Base-by-base conservation (phyloP, 2,113 vertebrate species). In the Pholis gunnellus region DNA sequence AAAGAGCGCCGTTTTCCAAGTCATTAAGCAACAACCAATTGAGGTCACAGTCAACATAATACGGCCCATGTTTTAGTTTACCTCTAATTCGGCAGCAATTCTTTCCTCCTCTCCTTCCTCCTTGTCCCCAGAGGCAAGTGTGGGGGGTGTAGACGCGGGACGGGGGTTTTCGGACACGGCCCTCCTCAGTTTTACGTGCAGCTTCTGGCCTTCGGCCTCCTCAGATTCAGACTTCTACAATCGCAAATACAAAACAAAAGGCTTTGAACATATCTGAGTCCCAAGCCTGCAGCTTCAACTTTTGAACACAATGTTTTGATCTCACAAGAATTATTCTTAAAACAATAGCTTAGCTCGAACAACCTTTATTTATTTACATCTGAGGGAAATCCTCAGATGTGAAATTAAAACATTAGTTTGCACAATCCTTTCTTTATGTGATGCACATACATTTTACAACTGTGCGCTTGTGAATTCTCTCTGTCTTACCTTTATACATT, bases 121-220 rank as follows among this genome's bases (percentile, higher is more conserved):
- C 85, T 95, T 96, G 86, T 98, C 95, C 85, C 95, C 97, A 0
- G 97, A 96, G 71, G 96, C 96, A 50, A 98, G 94, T 75, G 96
- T 96, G 29, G 97, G 98, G 0, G 98, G 98, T 0, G 97, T 98
- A 38, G 97, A 98, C 0, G 98, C 96, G 0, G 98, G 97, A n/a
- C 97, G 96, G 38, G 95, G 96, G 87, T 97, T 98, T 93, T 99
- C 98, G 0, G 98, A 99, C 87, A 97, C 94, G 0, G 96, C 94
- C 79, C 97, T 92, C 68, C 98, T 94, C 89, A 99, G 95, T 92
- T 99, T 99, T 83, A 97, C 94, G 22, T 98, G 97, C 7, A 97
- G 97, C 87, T 98, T 99, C 87, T 96, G 97, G 14, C 84, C 85
- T 81, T 99, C 98, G 34, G 94, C 91, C 92, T 99, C 98, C 85